Conservation (phyloP, 2,888 invertebrate species). For the Pseudococcus jackbeardsleyi region DNA sequence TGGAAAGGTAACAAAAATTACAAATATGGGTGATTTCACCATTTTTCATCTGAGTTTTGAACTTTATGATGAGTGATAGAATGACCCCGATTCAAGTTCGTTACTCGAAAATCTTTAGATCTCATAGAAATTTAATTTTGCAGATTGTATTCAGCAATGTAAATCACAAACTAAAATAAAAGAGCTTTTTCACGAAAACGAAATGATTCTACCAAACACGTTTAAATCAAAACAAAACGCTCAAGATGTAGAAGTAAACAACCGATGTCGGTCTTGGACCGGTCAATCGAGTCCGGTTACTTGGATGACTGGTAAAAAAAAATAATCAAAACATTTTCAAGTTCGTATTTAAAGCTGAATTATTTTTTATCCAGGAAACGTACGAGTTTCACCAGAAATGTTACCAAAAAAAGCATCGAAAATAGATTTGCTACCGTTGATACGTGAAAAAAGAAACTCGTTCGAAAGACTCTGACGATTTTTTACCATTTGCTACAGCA, state of each 20-base stretch:
- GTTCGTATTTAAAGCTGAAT: neutral
- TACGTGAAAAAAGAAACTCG: slow-evolving; percentile 59
- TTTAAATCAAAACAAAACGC: slow-evolving; percentile 59
- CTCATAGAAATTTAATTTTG: neutral
- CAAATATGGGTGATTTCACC: neutral
- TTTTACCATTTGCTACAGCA: slow-evolving; percentile 24
- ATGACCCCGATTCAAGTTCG: too few relatives aligned
- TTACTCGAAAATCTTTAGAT: neutral
- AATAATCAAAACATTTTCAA: neutral
- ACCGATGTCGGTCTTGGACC: slow-evolving; percentile 62
- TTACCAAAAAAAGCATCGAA: slow-evolving; percentile 70
- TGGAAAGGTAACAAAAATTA: slow-evolving; percentile 73
- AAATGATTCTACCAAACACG: slow-evolving; percentile 39
- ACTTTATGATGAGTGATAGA: too few relatives aligned
- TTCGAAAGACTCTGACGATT: slow-evolving; percentile 54
- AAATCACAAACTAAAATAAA: slow-evolving; percentile 56
- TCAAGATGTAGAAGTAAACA: slow-evolving; percentile 57
- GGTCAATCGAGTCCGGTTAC: slow-evolving; percentile 63
- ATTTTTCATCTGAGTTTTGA: too few relatives aligned
- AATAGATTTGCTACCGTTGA: slow-evolving; percentile 69
- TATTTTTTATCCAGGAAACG: slow-evolving; percentile 54
- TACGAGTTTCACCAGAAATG: slow-evolving; percentile 69
- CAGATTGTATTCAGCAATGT: slow-evolving; percentile 59
- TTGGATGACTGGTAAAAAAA: slow-evolving; percentile 64
- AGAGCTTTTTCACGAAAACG: slow-evolving; percentile 29